Evolutionary conservation across 2,888 invertebrate genomes (phyloP), one percentile per base, ranked within the genome.

Genomic region (Tipula helvola): DNA sequence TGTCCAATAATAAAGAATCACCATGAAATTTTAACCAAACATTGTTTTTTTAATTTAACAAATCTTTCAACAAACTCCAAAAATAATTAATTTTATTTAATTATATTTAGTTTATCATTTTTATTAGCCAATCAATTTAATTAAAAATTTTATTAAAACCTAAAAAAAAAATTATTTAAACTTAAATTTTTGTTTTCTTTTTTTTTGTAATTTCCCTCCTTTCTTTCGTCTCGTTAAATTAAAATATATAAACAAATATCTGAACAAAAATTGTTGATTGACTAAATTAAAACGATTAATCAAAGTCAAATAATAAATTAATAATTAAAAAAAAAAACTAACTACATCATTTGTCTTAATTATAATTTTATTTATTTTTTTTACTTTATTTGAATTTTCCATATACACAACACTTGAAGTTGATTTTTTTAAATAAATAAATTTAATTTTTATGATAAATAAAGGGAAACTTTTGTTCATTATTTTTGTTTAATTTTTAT

Each of bases 111-210:
- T 71, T 71, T 71, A 71, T 71, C 71, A 71, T 71, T 71, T 71
- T 71, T 71, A 71, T 71, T 71, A 71, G 71, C 71, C 71, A 71
- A 71, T 71, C 71, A 71, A 71, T 71, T 71, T 71, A 71, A 71
- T 71, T 71, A 28, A 71, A 71, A 57, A 57, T 28, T 28, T 28
- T 28, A 28, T 3, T 7, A 39, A 39, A 39, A 39, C 39, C 2
- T 1, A 28, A 71, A 71, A 28, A 71, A 71, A 71, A 71, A 71
- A 71, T 16, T 42, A 44, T 52, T 52, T 52, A 52, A 52, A 52
- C n/a, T 52, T n/a, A 1, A 10, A 71, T 71, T 71, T 71, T 71
- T 10, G 2, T 28, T 52, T 52, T n/a, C 16, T 16, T 52, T 5
- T 18, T 71, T 71, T 13, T 71, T 71, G 28, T n/a, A 28, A 7